Conservation (phyloP, 2,797 vertebrate species). For the Hyperoplus lanceolatus region DNA sequence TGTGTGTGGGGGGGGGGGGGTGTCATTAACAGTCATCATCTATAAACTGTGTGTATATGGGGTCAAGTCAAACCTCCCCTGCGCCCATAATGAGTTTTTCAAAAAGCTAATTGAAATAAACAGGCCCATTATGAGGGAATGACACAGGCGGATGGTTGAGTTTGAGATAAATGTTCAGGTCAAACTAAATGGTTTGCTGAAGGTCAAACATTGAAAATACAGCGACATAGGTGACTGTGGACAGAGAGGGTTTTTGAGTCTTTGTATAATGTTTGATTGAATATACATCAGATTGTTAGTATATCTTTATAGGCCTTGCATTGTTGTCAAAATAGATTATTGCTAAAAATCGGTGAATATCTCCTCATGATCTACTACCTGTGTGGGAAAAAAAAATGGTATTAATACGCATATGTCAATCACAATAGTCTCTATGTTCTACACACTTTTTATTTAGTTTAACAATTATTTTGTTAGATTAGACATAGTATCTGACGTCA, state of each 20-base stretch:
- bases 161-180: conserved; percentile 22
- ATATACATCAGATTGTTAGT: no score
- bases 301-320: no score
- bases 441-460: no score
- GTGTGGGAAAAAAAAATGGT: no score
- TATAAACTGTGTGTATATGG: conserved; percentile 46
- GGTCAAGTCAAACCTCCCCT: conserved; percentile 35
- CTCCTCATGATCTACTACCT: no score
- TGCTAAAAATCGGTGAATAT: no score
- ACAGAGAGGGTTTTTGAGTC: background rate
- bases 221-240: background rate
- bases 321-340: no score
- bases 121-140: conserved; percentile 58
- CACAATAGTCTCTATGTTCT: no score
- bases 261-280: no score
- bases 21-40: conserved; percentile 53
- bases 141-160: conserved; percentile 26
- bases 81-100: conserved; percentile 62
- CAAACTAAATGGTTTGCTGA: background rate
- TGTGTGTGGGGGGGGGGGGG: background rate
- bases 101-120: conserved; percentile 74
- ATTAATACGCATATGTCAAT: no score
- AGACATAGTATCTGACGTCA: no score
- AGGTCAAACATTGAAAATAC: conserved; percentile 4
- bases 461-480: no score